phyloP scores from a whole-genome alignment of 2,797 vertebrate species.

The Lemur catta region DNA sequence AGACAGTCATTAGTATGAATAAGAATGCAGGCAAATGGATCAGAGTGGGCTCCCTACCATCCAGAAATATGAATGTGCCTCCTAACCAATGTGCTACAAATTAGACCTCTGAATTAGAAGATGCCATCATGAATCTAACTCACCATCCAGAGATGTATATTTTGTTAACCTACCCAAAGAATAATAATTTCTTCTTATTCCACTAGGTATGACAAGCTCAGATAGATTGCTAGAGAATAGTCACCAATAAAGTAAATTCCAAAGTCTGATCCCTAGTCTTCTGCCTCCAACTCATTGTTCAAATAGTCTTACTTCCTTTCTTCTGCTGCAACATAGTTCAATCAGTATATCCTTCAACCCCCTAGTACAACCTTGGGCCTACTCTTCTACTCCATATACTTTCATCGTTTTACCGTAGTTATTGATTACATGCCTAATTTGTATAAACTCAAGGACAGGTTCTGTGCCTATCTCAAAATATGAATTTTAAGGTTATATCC shows the following conservation, averaged over 20 bases:
- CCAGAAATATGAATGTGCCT: conserved; percentile 2
- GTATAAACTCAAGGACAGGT: background rate
- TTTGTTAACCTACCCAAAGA: conserved; percentile 42
- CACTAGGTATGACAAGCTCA: background rate
- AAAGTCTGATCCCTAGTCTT: conserved; percentile 20
- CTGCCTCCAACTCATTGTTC: conserved; percentile 15
- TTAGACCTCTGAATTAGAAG: background rate
- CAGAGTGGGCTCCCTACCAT: background rate
- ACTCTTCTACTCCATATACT: background rate
- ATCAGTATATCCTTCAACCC: background rate
- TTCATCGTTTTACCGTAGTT: background rate
- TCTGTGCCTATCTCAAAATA: conserved; percentile 13
- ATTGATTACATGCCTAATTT: conserved; percentile 15
- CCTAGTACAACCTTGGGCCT: background rate
- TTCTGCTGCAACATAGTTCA: background rate
- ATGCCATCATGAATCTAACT: background rate
- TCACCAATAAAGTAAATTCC: conserved; percentile 8
- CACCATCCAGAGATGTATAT: background rate
- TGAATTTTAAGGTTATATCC: background rate
- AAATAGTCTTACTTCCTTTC: background rate
- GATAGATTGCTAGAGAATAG: background rate
- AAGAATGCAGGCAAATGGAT: background rate
- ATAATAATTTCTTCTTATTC: conserved; percentile 1
- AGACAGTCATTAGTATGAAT: background rate
- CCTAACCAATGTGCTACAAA: background rate